Evolutionary conservation across 2,797 vertebrate species (phyloP), one percentile per base, ranked within the genome.

Genomic region (Pipistrellus pygmaeus): DNA sequence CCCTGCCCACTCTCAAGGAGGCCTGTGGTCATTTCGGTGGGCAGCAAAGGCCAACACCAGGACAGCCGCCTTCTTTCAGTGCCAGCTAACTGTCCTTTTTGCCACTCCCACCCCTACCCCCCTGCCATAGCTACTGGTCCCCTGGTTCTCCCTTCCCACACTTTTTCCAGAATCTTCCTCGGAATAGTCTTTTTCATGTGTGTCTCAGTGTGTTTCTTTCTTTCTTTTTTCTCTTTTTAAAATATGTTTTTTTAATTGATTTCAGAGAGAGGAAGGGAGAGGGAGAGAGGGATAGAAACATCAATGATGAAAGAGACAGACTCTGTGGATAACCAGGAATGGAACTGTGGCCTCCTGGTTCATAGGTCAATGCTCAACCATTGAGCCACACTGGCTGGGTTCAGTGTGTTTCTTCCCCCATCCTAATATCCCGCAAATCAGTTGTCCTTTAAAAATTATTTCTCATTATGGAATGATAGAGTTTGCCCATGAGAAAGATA

Each of bases 381-480:
- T 13, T 62, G 25, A 30, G 25, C 25, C 0, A 62, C 12, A 3
- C 25, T 13, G 27, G 60, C 13, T 62, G 60, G 27, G 60, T 12
- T 62, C 60, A 62, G 27, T 62, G 35, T n/a, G 21, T 71, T 88
- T 87, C 35, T 85, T 77, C 88, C n/a, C 6, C 2, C 9, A 1
- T 3, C 21, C 51, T 41, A 41, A 41, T 41, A 11, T 8, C 55
- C 25, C 13, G 8, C 51, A 85, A 41, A 51, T 81, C 48, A 88
- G 55, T 68, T 76, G 44, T 80, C 81, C 32, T 95, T 92, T 69
- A 57, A 87, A 90, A 85, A 57, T 71, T 20, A 88, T 78, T 90
- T 94, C 88, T 95, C 46, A 21, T 57, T 76, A 62, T 14, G 25
- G 85, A 95, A 85, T 80, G 46, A 69, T 64, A 86, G 62, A 60